Evolutionary conservation across 2,888 invertebrate genomes (phyloP).

Genomic region (Lepas anatifera): DNA sequence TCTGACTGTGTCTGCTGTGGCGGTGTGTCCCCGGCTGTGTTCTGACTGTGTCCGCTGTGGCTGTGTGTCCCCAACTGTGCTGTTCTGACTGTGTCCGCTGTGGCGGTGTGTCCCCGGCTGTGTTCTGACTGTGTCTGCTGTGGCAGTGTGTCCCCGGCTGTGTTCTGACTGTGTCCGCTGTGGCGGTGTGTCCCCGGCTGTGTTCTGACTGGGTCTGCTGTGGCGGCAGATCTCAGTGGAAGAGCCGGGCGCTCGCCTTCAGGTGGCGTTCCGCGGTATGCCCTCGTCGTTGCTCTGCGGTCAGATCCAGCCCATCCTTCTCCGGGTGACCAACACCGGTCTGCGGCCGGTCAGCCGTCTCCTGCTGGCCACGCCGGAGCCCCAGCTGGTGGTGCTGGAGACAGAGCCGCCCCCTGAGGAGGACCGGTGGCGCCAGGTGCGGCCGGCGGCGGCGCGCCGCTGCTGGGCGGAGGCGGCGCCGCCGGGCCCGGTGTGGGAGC

Average conservation of each 20-base stretch:
- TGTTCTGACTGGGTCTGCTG: background rate
- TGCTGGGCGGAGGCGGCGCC: background rate
- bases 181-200: background rate
- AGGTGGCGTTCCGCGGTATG: conserved; percentile 59
- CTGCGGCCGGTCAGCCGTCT: background rate
- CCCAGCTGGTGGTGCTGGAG: background rate
- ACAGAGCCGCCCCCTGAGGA: background rate
- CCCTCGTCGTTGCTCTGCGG: conserved; percentile 55
- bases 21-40: background rate
- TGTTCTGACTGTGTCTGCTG: background rate
- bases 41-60: background rate
- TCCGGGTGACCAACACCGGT: conserved; percentile 57
- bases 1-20: background rate
- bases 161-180: background rate
- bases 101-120: background rate
- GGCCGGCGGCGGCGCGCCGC: background rate
- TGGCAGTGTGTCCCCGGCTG: background rate
- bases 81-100: background rate
- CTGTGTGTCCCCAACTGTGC: background rate
- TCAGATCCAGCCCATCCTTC: conserved; percentile 53
- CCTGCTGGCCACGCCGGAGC: background rate
- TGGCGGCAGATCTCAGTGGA: background rate
- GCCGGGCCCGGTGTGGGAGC: background rate
- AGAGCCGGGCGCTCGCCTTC: conserved; percentile 21
- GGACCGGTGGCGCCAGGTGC: background rate